Evolutionary conservation across 2,797 vertebrate species (phyloP).

Genomic region (Nothura maculosa): DNA sequence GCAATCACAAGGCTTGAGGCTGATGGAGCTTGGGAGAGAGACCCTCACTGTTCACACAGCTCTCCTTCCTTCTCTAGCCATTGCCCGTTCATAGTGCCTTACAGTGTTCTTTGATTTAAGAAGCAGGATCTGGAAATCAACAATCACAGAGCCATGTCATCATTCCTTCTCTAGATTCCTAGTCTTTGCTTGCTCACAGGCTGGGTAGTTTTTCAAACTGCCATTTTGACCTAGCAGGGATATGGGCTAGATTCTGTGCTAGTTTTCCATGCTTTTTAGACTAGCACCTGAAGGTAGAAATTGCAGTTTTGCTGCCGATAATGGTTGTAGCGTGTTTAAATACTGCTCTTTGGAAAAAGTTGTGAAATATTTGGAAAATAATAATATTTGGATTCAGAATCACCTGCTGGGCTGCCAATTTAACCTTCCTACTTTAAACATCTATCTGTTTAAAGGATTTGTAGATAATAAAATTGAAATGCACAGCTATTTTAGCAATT

Average conservation of each 20-base stretch:
- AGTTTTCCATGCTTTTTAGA: neutral
- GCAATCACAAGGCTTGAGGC: neutral
- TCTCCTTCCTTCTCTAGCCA: neutral
- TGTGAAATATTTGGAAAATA: neutral
- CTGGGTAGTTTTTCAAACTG: neutral
- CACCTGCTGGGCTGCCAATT: neutral
- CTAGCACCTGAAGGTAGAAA: accelerated
- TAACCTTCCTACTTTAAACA: neutral
- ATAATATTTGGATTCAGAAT: neutral
- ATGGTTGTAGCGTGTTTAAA: neutral
- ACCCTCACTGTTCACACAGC: neutral
- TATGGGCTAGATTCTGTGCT: neutral
- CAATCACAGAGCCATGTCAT: accelerated
- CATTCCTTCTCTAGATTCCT: neutral
- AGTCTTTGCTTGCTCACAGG: neutral
- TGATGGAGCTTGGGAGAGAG: neutral
- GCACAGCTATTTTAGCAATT: neutral
- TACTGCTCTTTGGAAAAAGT: neutral
- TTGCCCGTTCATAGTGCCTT: neutral
- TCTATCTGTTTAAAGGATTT: neutral
- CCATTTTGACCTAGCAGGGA: neutral
- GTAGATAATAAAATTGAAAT: neutral
- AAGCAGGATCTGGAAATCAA: neutral
- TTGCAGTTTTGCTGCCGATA: neutral
- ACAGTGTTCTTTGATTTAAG: neutral